Conservation (phyloP, 2,888 invertebrate species). For the Zygogramma bicolorata region DNA sequence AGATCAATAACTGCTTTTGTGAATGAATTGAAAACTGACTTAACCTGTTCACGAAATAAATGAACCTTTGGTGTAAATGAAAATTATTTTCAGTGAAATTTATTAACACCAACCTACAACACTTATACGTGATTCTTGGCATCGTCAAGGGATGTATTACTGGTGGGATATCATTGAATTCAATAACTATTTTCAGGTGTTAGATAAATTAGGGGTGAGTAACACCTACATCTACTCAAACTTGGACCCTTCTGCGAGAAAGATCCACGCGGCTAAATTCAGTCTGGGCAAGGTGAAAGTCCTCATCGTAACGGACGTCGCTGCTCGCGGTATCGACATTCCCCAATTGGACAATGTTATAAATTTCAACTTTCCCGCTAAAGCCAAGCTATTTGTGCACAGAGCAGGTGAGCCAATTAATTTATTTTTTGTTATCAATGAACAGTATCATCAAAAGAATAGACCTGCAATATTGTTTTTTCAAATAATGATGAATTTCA, state of each 20-base stretch:
- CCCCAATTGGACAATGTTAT: conserved; percentile 96
- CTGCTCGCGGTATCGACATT: conserved; percentile 97
- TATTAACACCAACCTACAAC: too few relatives aligned
- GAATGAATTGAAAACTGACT: too few relatives aligned
- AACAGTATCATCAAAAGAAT: too few relatives aligned
- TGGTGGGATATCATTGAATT: not conserved
- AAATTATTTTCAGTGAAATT: too few relatives aligned
- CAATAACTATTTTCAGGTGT: conserved; percentile 70
- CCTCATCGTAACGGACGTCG: conserved; percentile 96
- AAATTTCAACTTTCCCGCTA: conserved; percentile 97
- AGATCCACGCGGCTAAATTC: conserved; percentile 94
- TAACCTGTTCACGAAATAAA: too few relatives aligned
- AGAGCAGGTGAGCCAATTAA: conserved; percentile 84
- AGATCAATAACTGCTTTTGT: too few relatives aligned
- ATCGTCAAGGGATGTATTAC: too few relatives aligned
- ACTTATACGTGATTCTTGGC: too few relatives aligned
- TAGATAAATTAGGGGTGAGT: conserved; percentile 81
- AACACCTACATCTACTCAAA: conserved; percentile 95
- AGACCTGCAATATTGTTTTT: too few relatives aligned
- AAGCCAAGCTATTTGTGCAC: conserved; percentile 97
- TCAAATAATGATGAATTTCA: too few relatives aligned
- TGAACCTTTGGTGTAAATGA: too few relatives aligned
- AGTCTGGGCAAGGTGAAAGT: conserved; percentile 83
- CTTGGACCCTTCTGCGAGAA: conserved; percentile 93
- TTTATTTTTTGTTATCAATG: too few relatives aligned